A percentile compares a stretch with the other conserved stretches of the same genome.
Conservation (phyloP, 2,797 vertebrate species). For the Amazonetta brasiliensis region DNA sequence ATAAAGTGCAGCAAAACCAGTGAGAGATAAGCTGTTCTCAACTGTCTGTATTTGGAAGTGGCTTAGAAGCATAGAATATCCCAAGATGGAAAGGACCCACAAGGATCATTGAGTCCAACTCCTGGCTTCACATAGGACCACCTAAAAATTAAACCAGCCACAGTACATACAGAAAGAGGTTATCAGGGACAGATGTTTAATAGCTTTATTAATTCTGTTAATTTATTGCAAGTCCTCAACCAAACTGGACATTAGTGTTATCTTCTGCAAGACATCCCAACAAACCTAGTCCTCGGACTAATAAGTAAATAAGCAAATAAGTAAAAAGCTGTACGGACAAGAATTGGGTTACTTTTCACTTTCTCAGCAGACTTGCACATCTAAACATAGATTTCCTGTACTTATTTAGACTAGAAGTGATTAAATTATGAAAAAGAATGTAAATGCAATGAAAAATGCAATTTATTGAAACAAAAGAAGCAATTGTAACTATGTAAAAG, state of each 20-base stretch:
- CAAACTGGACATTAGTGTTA: slow-evolving; percentile 66
- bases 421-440: slow-evolving; percentile 39
- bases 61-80: neutral
- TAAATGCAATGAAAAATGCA: neutral
- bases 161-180: slow-evolving; percentile 8
- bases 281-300: slow-evolving; percentile 62
- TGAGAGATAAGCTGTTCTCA: neutral
- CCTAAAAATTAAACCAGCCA: neutral
- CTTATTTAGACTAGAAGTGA: neutral
- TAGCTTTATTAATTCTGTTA: slow-evolving; percentile 66
- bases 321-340: slow-evolving; percentile 53
- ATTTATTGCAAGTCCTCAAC: slow-evolving; percentile 51
- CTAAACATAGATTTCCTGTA: slow-evolving; percentile 46
- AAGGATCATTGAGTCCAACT: neutral
- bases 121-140: neutral
- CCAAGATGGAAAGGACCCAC: neutral
- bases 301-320: too few relatives aligned
- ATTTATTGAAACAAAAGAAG: neutral
- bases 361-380: slow-evolving; percentile 46
- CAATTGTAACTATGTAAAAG: neutral
- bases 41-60: neutral
- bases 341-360: slow-evolving; percentile 49
- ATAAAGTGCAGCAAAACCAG: neutral
- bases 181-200: slow-evolving; percentile 54
- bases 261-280: slow-evolving; percentile 63